Conservation (phyloP, 2,113 vertebrate genomes). For the Butastur rufipennis region DNA sequence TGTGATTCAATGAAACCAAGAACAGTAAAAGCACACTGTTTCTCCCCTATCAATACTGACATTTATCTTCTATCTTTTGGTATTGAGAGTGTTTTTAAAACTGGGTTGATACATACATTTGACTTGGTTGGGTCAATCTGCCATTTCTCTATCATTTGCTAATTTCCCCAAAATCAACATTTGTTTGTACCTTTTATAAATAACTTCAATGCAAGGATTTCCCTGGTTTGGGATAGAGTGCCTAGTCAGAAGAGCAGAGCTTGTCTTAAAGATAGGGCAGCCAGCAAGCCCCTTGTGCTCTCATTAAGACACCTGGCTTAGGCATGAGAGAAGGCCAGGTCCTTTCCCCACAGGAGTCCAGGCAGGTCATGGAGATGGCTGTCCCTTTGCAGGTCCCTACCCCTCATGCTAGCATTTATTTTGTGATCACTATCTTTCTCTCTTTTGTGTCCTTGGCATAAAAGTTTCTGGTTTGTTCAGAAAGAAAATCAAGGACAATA, state of each 20-base stretch:
- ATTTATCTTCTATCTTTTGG: neutral
- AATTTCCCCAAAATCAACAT: neutral
- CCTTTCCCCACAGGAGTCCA: neutral
- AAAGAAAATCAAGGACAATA: neutral
- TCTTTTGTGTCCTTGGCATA: neutral
- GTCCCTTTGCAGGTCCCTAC: neutral
- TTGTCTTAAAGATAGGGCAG: neutral
- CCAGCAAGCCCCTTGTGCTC: neutral
- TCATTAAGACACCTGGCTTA: too few relatives aligned
- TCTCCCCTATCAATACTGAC: neutral
- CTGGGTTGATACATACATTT: neutral
- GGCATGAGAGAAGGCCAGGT: neutral
- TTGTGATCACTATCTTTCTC: neutral
- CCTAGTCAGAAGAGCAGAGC: neutral
- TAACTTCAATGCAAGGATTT: neutral
- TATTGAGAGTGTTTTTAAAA: neutral
- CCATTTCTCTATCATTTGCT: neutral
- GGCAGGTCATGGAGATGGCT: too few relatives aligned
- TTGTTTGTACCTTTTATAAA: neutral
- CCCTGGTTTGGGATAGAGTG: neutral
- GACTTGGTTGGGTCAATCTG: neutral
- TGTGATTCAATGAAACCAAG: neutral
- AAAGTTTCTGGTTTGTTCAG: neutral
- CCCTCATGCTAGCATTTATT: neutral
- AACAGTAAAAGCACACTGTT: neutral